These are phyloP conservation scores for Gymnorhina tibicen DNA, from an alignment of 2,113 vertebrate genomes.

Conservation along the genomic window DNA sequence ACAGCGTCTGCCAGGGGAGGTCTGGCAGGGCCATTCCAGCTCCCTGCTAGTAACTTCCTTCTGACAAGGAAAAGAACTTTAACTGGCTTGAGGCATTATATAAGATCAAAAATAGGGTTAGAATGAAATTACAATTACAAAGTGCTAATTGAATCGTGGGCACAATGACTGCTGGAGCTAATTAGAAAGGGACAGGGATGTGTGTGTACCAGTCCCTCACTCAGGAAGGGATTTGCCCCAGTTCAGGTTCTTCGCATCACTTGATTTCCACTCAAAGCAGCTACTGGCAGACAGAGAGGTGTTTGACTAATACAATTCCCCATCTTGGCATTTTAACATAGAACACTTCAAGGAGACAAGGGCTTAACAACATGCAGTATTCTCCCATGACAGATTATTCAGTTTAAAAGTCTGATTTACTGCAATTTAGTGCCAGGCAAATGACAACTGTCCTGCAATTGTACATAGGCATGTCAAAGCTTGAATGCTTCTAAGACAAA, in stretches of 20 bases:
- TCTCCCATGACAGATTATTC: background rate
- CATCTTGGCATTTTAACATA: background rate
- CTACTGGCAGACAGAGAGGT: background rate
- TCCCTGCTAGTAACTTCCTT: background rate
- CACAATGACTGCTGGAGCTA: background rate
- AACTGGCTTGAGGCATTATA: background rate
- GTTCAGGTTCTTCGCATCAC: background rate
- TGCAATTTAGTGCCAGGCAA: background rate
- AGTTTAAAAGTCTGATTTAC: background rate
- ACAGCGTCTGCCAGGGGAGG: background rate
- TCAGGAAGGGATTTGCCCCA: background rate
- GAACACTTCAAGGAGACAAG: background rate
- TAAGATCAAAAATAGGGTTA: slow-evolving; percentile 2
- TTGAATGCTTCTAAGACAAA: background rate
- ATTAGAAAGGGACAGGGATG: background rate
- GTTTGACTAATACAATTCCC: background rate
- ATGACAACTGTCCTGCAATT: background rate
- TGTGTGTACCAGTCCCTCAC: background rate
- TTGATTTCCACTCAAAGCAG: background rate
- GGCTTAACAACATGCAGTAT: background rate
- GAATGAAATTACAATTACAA: background rate
- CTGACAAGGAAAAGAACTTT: background rate
- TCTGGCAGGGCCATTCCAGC: background rate
- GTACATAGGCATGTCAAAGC: background rate
- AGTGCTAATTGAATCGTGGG: background rate